Base-by-base conservation (phyloP, 1,140 invertebrate genomes). In the Pectinophora gossypiella region DNA sequence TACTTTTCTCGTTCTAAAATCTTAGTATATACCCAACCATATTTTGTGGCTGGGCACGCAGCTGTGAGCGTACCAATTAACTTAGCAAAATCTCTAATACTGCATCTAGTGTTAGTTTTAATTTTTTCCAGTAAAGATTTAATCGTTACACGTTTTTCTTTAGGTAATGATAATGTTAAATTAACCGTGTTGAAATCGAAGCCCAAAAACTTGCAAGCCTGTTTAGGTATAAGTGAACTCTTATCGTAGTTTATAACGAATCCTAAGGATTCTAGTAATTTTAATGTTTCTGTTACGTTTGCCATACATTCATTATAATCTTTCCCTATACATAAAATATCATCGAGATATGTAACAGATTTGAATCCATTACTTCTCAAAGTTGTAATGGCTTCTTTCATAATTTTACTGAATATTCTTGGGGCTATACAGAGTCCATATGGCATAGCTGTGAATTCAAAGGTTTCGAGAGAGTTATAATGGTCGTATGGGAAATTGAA, bases 401-500 rank as follows among this genome's bases (percentile, higher is more conserved):
- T 44, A 36, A 63, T 52, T 48, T 63, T 62, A 13, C 56, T 59
- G 13, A 59, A 63, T 9, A 20, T 20, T 45, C 51, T 49, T 5
- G 51, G 56, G n/a, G 61, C 61, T 10, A 36, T 12, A n/a, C 23
- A 52, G 10, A 64, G 23, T 4, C 61, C 61, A 20, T 53, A 59
- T 0, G 53, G 53, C 18, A 58, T 19, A 1, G 45, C 50, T 6
- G 35, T 58, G 38, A 58, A 58, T 23, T 57, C 50, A 44, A 53
- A 62, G 1, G 22, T 48, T n/a, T n/a, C n/a, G n/a, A n/a, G n/a
- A n/a, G n/a, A n/a, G n/a, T n/a, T n/a, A 18, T 35, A 9, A 6
- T 51, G 19, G 21, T 45, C 10, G 42, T 51, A 57, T 13, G n/a
- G n/a, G n/a, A n/a, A n/a, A n/a, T 51, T 22, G 22, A 61, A 61